phyloP scores from a whole-genome alignment of 23 tunicate genomes.

The Diplosoma virens region DNA sequence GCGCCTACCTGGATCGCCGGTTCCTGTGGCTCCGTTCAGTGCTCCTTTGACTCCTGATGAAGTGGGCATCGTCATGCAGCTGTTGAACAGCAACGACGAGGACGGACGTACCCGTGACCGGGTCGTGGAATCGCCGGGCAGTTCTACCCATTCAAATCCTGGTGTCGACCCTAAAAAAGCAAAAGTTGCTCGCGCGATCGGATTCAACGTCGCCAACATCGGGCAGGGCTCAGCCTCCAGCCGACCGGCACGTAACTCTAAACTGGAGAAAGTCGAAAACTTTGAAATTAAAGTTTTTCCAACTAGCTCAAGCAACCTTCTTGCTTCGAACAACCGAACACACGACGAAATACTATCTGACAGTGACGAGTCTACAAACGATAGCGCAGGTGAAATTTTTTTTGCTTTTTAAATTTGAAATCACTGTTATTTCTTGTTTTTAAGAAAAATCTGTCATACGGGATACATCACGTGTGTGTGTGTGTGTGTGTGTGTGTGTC shows the following conservation, averaged over 20 bases:
- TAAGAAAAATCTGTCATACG: too few species aligned
- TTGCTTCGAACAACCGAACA: too few species aligned
- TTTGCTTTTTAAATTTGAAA: too few species aligned
- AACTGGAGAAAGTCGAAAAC: conserved; percentile 62
- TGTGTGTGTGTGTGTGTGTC: too few species aligned
- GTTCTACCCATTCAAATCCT: neutral
- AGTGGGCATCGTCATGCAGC: conserved; percentile 56
- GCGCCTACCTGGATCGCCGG: conserved; percentile 40
- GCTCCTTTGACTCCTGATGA: conserved; percentile 68
- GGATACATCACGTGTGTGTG: too few species aligned
- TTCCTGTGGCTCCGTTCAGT: conserved; percentile 53
- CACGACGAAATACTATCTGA: too few species aligned
- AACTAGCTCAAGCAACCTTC: neutral
- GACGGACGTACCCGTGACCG: neutral
- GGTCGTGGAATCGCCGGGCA: neutral
- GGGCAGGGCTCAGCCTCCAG: neutral
- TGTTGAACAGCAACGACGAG: conserved; percentile 47
- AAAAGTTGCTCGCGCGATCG: conserved; percentile 75
- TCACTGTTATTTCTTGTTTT: too few species aligned
- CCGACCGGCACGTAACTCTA: neutral
- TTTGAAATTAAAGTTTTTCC: conserved; percentile 76
- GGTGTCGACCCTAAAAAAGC: conserved; percentile 3
- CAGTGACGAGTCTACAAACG: too few species aligned
- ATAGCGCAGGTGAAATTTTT: too few species aligned
- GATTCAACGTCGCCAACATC: conserved; percentile 38